Conservation (phyloP, 1,140 invertebrate species). For the Thaumetopoea pityocampa region DNA sequence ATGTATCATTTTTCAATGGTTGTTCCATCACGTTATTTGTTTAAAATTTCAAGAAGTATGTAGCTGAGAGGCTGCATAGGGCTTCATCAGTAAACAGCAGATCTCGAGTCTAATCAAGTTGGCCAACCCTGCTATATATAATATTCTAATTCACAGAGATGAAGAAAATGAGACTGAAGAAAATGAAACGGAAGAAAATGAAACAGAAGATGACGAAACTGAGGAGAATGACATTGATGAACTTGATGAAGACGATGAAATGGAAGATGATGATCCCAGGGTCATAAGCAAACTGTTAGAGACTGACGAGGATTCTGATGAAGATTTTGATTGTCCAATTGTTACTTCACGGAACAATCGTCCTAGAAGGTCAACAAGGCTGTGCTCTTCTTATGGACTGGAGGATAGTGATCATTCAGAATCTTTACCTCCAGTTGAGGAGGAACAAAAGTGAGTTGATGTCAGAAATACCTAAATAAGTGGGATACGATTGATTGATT, state of each 20-base stretch:
- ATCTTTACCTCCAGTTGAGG: slow-evolving; percentile 28
- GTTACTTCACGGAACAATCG: slow-evolving; percentile 23
- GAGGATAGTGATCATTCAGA: slow-evolving; percentile 45
- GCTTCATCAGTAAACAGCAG: too few relatives aligned
- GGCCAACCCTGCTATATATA: too few relatives aligned
- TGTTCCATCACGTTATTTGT: too few relatives aligned
- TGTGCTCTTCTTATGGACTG: slow-evolving; percentile 28
- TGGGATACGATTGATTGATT: too few relatives aligned
- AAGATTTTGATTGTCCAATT: slow-evolving; percentile 37
- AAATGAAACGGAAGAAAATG: slow-evolving; percentile 8
- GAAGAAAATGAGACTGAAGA: slow-evolving; percentile 5
- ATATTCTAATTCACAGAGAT: too few relatives aligned
- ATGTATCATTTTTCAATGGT: too few relatives aligned
- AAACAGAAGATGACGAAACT: slow-evolving; percentile 17
- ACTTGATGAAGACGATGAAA: slow-evolving; percentile 48
- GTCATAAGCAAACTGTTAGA: slow-evolving; percentile 55
- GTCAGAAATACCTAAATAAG: background rate
- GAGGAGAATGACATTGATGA: slow-evolving; percentile 31
- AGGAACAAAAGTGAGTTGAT: slow-evolving; percentile 17
- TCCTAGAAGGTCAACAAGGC: slow-evolving; percentile 35
- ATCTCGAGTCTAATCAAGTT: too few relatives aligned
- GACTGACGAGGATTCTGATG: slow-evolving; percentile 50
- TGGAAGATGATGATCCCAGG: slow-evolving; percentile 59
- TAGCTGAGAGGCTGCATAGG: too few relatives aligned
- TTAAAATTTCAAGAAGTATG: too few relatives aligned